phyloP scores from a whole-genome alignment of 1,140 invertebrate species.

The Drosophila quadrilineata region DNA sequence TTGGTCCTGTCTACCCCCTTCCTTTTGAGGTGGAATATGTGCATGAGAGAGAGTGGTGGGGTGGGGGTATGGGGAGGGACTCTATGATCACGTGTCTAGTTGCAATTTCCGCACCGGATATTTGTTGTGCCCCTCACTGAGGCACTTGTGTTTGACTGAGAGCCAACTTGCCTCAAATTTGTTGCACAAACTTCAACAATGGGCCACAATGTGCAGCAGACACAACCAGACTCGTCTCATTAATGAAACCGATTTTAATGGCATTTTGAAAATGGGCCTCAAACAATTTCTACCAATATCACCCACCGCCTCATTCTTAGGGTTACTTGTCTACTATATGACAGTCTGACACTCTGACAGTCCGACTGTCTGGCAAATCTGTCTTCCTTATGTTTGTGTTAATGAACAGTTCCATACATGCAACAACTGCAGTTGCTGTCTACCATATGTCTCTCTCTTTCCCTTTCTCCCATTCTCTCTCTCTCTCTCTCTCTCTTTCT shows the following conservation, averaged over 20 bases:
- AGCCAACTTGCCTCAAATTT: slow-evolving; percentile 71
- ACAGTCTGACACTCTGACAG: slow-evolving; percentile 39
- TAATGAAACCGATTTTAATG: slow-evolving; percentile 58
- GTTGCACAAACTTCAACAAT: slow-evolving; percentile 62
- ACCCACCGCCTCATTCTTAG: no score
- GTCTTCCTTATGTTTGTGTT: slow-evolving; percentile 77
- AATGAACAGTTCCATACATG: slow-evolving; percentile 62
- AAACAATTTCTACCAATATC: slow-evolving; percentile 23
- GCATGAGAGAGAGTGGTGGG: no score
- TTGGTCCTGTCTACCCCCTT: background rate
- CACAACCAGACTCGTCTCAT: slow-evolving; percentile 25
- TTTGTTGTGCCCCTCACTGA: slow-evolving; percentile 41
- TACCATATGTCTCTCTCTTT: slow-evolving; percentile 41
- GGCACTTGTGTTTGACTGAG: slow-evolving; percentile 18
- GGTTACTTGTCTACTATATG: background rate
- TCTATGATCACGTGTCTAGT: slow-evolving; percentile 68
- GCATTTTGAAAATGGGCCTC: slow-evolving; percentile 38
- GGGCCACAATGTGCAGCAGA: slow-evolving; percentile 16
- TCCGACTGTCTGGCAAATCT: slow-evolving; percentile 47
- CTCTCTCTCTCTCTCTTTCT: background rate
- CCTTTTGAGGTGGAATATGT: background rate
- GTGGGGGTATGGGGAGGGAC: no score
- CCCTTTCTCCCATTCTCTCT: background rate
- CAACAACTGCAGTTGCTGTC: slow-evolving; percentile 50
- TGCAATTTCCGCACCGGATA: slow-evolving; percentile 73